Evolutionary conservation across 2,797 vertebrate species (phyloP).

Genomic region (Sebastes melanostomus): DNA sequence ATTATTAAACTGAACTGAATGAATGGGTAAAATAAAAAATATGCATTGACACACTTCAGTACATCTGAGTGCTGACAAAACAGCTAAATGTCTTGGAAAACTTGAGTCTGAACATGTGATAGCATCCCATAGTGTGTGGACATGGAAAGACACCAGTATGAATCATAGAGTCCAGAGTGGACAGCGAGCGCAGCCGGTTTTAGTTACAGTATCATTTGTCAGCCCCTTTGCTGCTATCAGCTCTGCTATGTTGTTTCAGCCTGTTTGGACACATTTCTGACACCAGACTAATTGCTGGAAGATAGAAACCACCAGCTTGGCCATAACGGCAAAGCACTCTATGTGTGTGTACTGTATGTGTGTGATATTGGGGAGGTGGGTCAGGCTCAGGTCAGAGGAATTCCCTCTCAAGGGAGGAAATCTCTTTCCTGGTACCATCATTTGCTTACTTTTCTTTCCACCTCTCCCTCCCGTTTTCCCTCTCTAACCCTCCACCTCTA

Average conservation of each 20-base stretch:
- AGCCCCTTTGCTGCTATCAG: conserved; percentile 16
- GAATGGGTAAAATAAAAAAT: not conserved
- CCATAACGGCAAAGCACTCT: not conserved
- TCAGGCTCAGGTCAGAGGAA: conserved; percentile 66
- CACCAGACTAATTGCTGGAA: conserved; percentile 26
- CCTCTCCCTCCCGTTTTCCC: not conserved
- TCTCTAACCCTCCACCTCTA: conserved; percentile 24
- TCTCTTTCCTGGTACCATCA: conserved; percentile 49
- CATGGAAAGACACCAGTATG: conserved; percentile 21
- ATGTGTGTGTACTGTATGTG: not conserved
- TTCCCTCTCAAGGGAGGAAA: conserved; percentile 61
- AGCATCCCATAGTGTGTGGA: not conserved
- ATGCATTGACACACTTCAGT: not conserved
- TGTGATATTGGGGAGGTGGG: not conserved
- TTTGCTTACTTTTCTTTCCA: conserved; percentile 55
- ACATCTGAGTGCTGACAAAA: not conserved
- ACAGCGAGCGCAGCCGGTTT: conserved; percentile 18
- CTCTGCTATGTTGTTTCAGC: conserved; percentile 56
- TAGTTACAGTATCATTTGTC: conserved; percentile 44
- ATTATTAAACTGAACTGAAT: not conserved
- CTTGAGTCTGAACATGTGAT: not conserved
- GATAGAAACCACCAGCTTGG: conserved; percentile 13
- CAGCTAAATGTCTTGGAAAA: too few relatives aligned
- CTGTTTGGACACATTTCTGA: conserved; percentile 47
- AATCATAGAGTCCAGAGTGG: conserved; percentile 12